Evolutionary conservation across 2,797 vertebrate genomes (phyloP), one percentile per base, ranked within the genome.

Genomic region (Coilia nasus): DNA sequence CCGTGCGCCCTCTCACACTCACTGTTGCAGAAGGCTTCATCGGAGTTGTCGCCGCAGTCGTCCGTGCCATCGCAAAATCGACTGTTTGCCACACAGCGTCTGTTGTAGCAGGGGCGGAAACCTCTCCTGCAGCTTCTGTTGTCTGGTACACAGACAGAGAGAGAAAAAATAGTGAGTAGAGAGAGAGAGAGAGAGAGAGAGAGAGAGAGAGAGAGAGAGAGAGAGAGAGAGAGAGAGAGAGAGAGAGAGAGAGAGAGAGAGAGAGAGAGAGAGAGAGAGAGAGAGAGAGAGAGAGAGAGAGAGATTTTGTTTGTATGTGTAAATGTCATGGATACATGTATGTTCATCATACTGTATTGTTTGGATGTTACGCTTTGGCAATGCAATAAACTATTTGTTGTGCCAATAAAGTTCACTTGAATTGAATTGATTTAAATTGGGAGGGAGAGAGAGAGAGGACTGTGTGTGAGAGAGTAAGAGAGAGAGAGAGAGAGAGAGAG

Each of bases 1-100:
- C 31, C 41, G 17, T 31, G 41, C 31, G 14, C 67, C 17, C 14
- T 81, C 6, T 41, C 81, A 10, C 88, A 95, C 92, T 97, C 94
- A 99, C 98, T 97, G 96, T 96, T 97, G 89, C 98, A 99, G 90
- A 96, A 96, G 3, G 96, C 90, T 93, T 99, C 98, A 91, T 99
- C 98, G 0, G 98, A 98, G 92, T 96, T 96, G 92, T 99, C 98
- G 82, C 97, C 97, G 81, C 98, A 99, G 92, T 99, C 97, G 56
- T 99, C 95, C 80, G 92, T 89, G 28, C 98, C 97, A 64, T 99
- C 97, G 80, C 98, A 99, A 84, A 99, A 94, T 88, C 94, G 96
- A 85, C 92, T 89, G 83, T 96, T 97, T 81, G 96, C 94, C 88
- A 99, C 89, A 57, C 98, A 99, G 21, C 96, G 97, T 0, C 94